Conservation (phyloP, 2,113 vertebrate species). For the Elephantulus edwardii region DNA sequence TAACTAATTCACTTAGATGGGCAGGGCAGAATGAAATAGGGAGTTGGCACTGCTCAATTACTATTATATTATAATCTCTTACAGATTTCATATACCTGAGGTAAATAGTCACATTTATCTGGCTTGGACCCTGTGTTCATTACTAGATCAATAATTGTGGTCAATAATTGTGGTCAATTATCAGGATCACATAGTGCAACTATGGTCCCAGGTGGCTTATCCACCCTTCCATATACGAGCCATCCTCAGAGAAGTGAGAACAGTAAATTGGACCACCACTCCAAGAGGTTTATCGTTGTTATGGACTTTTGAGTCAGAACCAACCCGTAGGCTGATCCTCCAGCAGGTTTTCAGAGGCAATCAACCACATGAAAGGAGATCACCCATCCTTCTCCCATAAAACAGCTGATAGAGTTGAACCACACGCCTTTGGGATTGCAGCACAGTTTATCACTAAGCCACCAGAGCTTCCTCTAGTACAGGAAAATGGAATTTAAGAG, state of each 20-base stretch:
- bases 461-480: no score
- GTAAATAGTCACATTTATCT: neutral
- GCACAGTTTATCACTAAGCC: no score
- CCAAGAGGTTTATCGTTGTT: neutral
- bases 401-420: no score
- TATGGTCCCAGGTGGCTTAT: neutral
- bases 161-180: no score
- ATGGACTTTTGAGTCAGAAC: no score
- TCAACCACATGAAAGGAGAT: no score
- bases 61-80: neutral
- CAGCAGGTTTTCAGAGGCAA: no score
- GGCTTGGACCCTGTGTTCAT: neutral
- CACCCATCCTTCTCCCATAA: no score
- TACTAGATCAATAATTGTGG: neutral
- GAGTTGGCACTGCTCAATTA: no score
- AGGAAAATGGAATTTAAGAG: neutral
- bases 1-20: neutral
- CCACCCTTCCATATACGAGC: neutral
- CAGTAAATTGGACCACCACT: neutral
- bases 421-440: no score
- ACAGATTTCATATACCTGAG: neutral
- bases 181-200: neutral
- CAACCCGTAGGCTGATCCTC: no score
- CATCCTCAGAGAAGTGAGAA: constrained; percentile 7
- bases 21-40: constrained; percentile 1